A percentile compares a stretch with the other conserved stretches of the same genome.
Conservation (phyloP, 2,113 vertebrate species). For the Arizona elegans region DNA sequence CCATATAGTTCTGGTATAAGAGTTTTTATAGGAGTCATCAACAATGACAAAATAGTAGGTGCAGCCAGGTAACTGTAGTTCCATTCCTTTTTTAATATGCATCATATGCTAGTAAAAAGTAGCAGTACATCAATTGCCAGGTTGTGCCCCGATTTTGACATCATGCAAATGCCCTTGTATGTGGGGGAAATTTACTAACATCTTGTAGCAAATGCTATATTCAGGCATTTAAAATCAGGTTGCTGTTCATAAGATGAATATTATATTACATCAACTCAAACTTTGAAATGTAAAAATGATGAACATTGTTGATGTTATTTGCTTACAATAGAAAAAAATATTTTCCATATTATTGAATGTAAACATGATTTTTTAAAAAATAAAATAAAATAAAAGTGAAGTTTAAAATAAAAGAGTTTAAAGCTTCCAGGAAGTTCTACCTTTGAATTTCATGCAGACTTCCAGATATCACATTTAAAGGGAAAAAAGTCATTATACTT, state of each 20-base stretch:
- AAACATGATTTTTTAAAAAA: background rate
- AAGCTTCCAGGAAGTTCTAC: slow-evolving; percentile 11
- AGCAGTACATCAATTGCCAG: background rate
- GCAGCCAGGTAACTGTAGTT: background rate
- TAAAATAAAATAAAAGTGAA: background rate
- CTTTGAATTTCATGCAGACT: slow-evolving; percentile 31
- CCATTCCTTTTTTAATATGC: background rate
- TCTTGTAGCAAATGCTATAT: background rate
- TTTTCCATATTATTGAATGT: background rate
- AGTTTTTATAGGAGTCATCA: background rate
- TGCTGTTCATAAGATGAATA: background rate
- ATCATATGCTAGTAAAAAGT: background rate
- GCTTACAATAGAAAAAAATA: background rate
- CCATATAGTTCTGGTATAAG: background rate
- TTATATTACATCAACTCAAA: background rate
- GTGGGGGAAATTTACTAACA: background rate
- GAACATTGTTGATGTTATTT: background rate
- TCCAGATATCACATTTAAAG: slow-evolving; percentile 16
- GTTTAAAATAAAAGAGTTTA: background rate
- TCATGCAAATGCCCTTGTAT: background rate
- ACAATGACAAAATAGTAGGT: background rate
- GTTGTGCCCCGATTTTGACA: background rate
- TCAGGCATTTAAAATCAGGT: background rate
- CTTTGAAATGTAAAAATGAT: background rate
- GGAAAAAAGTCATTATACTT: slow-evolving; percentile 28